Evolutionary conservation across 2,113 vertebrate genomes (phyloP).

Genomic region (Chloropsis hardwickii): DNA sequence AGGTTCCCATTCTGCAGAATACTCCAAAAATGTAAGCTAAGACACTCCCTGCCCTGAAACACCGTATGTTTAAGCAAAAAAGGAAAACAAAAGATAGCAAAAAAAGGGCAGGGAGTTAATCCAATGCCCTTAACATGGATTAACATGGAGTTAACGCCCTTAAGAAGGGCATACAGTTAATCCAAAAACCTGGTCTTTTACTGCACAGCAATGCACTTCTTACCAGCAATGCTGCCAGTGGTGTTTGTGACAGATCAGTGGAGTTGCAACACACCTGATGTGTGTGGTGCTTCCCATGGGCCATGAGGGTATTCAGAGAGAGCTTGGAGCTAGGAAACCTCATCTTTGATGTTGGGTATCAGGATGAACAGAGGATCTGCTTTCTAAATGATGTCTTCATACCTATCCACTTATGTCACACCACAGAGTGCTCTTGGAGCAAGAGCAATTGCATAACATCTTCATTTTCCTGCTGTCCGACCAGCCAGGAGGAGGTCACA

Average conservation of each 20-base stretch:
- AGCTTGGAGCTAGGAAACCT: neutral
- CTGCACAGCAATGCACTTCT: neutral
- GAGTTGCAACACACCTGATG: neutral
- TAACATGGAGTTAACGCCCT: too few relatives aligned
- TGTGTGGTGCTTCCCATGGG: neutral
- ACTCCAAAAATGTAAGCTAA: neutral
- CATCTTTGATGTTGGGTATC: neutral
- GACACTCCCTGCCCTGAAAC: neutral
- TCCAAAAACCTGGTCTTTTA: neutral
- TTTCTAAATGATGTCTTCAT: neutral
- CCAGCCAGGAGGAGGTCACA: neutral
- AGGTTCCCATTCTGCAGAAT: neutral
- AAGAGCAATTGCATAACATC: neutral
- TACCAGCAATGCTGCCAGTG: neutral
- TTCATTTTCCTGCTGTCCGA: neutral
- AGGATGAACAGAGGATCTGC: neutral
- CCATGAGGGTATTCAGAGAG: rapidly evolving
- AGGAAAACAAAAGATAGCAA: neutral
- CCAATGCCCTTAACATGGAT: too few relatives aligned
- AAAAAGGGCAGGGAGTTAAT: neutral
- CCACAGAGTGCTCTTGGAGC: neutral
- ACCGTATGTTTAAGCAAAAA: neutral
- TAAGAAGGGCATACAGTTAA: neutral
- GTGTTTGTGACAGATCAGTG: neutral
- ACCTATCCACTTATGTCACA: neutral